Evolutionary conservation across 2,888 invertebrate genomes (phyloP).

Genomic region (Teleogryllus oceanicus): DNA sequence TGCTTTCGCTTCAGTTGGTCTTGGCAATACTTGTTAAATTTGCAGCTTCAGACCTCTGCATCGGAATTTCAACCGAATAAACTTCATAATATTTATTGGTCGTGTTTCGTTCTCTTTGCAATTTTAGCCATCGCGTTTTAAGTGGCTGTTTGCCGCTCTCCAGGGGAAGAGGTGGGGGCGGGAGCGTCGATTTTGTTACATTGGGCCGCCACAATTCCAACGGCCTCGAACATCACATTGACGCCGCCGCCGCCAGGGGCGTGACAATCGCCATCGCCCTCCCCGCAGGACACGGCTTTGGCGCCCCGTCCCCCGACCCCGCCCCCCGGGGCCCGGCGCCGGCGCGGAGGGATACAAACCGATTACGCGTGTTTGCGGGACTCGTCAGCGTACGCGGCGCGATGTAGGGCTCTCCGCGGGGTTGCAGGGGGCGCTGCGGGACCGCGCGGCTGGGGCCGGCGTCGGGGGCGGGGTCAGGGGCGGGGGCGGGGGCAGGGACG

Average conservation of each 20-base stretch:
- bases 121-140: background rate
- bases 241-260: background rate
- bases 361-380: constrained; percentile 10
- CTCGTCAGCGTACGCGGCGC: background rate
- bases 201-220: background rate
- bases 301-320: background rate
- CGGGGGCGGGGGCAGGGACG: background rate
- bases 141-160: background rate
- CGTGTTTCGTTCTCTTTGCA: background rate
- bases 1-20: no score
- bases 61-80: background rate
- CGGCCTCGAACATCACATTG: background rate
- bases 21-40: no score
- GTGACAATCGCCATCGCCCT: background rate
- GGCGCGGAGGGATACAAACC: constrained; percentile 3
- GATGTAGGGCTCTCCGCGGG: background rate
- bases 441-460: background rate
- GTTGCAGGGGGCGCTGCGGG: background rate
- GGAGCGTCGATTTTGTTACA: no score
- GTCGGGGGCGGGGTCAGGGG: background rate
- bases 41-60: no score
- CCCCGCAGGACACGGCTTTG: background rate
- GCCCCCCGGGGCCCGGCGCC: background rate
- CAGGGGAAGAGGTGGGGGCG: no score
- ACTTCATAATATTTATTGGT: background rate